These are phyloP conservation scores for Drosophila busckii DNA, from an alignment of 1,140 invertebrate species.

Conservation along the genomic window DNA sequence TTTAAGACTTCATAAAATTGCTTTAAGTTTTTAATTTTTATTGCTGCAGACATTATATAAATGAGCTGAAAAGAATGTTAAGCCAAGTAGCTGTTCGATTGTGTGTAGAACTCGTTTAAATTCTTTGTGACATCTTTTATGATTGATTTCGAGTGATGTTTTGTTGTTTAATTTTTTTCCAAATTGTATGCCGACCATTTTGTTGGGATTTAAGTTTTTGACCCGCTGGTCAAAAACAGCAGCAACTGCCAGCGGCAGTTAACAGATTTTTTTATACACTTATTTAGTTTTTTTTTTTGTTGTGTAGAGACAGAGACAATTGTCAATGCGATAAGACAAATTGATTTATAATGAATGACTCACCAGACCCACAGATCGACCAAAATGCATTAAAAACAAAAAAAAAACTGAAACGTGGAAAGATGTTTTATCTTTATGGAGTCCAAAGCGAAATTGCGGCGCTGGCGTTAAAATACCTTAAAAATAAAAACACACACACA, in stretches of 20 bases:
- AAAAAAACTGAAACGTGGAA: conserved; percentile 47
- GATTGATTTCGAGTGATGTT: conserved; percentile 10
- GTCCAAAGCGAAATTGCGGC: conserved; percentile 56
- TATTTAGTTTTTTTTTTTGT: conserved; percentile 10
- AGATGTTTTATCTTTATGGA: conserved; percentile 73
- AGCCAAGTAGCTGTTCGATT: conserved; percentile 18
- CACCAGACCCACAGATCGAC: conserved; percentile 31
- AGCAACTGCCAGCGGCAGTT: conserved; percentile 23
- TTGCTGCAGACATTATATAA: conserved; percentile 5
- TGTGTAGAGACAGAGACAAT: conserved; percentile 22
- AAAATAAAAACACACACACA: conserved; percentile 29
- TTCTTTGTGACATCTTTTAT: conserved; percentile 8
- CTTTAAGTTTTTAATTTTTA: conserved; percentile 20
- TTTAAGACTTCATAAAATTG: conserved; percentile 31
- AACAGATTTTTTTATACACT: conserved; percentile 17
- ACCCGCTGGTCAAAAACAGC: conserved; percentile 31
- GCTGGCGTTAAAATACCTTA: conserved; percentile 68
- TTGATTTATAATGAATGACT: conserved; percentile 73
- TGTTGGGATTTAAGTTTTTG: conserved; percentile 8
- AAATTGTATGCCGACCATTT: conserved; percentile 15
- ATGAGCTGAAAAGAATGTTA: conserved; percentile 19
- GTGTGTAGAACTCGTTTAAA: conserved; percentile 2
- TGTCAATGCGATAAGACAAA: conserved; percentile 60
- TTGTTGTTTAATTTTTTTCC: not conserved
- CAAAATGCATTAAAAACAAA: conserved; percentile 44